phyloP scores from a whole-genome alignment of 2,113 vertebrate species.

The Oncorhynchus masou region DNA sequence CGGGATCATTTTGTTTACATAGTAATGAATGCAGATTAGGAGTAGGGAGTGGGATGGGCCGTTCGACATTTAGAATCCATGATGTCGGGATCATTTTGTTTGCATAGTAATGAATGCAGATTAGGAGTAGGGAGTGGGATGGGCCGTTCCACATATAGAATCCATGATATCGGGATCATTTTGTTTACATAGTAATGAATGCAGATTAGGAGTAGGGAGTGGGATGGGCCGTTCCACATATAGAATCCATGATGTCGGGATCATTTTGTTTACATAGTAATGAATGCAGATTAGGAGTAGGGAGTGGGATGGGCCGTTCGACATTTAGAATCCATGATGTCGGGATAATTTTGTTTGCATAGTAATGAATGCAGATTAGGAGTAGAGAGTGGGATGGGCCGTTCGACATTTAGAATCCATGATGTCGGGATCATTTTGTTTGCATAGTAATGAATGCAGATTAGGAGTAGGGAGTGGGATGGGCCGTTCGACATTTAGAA shows the following conservation, averaged over 20 bases:
- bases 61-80: no score
- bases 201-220: conserved; percentile 68
- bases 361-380: conserved; percentile 78
- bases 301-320: conserved; percentile 63
- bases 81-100: no score
- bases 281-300: conserved; percentile 72
- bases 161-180: conserved; percentile 70
- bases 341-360: conserved; percentile 74
- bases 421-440: conserved; percentile 71
- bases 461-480: conserved; percentile 65
- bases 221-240: conserved; percentile 63
- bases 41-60: no score
- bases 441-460: conserved; percentile 78
- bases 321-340: conserved; percentile 67
- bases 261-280: conserved; percentile 77
- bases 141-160: conserved; percentile 62
- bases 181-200: conserved; percentile 78
- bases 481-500: conserved; percentile 62
- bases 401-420: conserved; percentile 66
- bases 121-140: conserved; percentile 49
- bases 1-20: no score
- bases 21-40: no score
- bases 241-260: conserved; percentile 66
- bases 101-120: no score
- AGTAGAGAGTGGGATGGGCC: conserved; percentile 57